Evolutionary conservation across 1,140 invertebrate genomes (phyloP), one percentile per base, ranked within the genome.

Genomic region (Drosophila bipectinata): DNA sequence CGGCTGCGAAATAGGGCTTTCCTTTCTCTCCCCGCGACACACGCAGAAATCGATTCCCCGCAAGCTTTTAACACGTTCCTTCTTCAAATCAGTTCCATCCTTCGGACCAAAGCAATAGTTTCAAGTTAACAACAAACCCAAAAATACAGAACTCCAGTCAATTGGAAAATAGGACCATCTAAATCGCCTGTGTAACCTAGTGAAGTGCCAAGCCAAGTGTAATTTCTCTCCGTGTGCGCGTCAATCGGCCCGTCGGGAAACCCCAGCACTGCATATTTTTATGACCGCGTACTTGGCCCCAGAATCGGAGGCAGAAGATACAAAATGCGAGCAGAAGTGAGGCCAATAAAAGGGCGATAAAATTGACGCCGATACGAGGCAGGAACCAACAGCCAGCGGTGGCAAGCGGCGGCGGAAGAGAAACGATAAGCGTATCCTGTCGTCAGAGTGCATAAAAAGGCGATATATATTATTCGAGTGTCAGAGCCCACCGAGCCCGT

Each of bases 261-360:
- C 44, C 49, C 7, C 21, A 49, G 28, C 41, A 60, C 45, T 76
- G 83, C 82, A 82, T 79, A 87, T 81, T 87, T 88, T 87, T 88
- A 87, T 88, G 83, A 77, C 26, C 67, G 24, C 59, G 51, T 82
- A 57, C 64, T 76, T 72, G 45, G 57, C 78, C 61, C 66, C 62
- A 51, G 51, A 68, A 59, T 55, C 44, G 52, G 56, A 57, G 79
- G 52, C 62, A 69, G 32, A 45, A 67, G 63, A 67, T 67, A 69
- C 77, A 48, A 75, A 90, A 84, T 79, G 84, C 83, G 76, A 84
- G 79, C 79, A 72, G 74, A 84, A 85, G 77, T 84, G 85, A 90
- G 81, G 77, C 84, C 88, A 88, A 88, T 89, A 88, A 89, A 89
- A 84, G 61, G 77, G 85, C 77, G 81, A 90, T 84, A 90, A 88